Conservation (phyloP, 1,140 invertebrate species). For the Sminthurides bifidus region DNA sequence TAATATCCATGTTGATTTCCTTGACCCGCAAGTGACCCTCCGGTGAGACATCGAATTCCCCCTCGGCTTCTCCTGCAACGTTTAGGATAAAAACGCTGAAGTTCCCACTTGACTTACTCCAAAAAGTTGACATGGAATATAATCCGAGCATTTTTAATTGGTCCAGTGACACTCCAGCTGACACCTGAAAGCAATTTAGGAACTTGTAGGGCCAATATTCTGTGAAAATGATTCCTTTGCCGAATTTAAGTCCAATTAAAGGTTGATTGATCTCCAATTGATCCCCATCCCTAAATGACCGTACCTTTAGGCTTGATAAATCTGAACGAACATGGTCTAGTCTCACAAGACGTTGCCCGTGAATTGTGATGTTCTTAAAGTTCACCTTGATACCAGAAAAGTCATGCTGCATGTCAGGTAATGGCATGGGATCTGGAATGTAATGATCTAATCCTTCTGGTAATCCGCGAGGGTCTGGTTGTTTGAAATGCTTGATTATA, state of each 20-base stretch:
- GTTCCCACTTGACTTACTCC: constrained; percentile 55
- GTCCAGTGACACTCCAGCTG: constrained; percentile 53
- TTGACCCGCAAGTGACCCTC: constrained; percentile 60
- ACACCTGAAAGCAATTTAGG: too few relatives aligned
- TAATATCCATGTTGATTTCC: constrained; percentile 64
- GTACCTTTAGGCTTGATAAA: constrained; percentile 53
- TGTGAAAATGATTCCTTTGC: too few relatives aligned
- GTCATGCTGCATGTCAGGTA: constrained; percentile 37
- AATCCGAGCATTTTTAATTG: constrained; percentile 56
- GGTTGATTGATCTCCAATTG: too few relatives aligned
- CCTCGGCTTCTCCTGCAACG: constrained; percentile 52
- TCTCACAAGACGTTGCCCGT: constrained; percentile 65
- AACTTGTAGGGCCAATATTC: too few relatives aligned
- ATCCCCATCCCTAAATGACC: too few relatives aligned
- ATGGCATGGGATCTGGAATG: constrained; percentile 47
- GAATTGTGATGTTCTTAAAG: constrained; percentile 55
- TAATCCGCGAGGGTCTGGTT: constrained; percentile 61
- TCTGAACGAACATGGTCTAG: constrained; percentile 53
- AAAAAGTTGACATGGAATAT: constrained; percentile 58
- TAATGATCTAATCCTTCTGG: constrained; percentile 44
- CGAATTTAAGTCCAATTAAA: too few relatives aligned
- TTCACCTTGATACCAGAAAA: constrained; percentile 56
- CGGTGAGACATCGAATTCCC: constrained; percentile 52
- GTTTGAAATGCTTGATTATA: constrained; percentile 68
- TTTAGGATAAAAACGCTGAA: constrained; percentile 60